Evolutionary conservation across 2,797 vertebrate genomes (phyloP), one percentile per base, ranked within the genome.

Genomic region (Neostethus bicornis): DNA sequence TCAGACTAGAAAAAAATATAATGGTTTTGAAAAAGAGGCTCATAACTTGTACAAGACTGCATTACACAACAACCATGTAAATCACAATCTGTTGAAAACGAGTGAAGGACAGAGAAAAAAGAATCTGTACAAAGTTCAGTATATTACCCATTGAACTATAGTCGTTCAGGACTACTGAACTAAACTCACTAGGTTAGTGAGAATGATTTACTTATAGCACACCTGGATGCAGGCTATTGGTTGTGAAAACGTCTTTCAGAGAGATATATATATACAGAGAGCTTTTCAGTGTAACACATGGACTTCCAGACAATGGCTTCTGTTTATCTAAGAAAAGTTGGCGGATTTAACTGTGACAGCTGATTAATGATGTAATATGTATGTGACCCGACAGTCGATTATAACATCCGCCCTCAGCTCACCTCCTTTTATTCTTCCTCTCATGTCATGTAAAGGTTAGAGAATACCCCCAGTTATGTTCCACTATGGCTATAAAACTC

Each of bases 371-470:
- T 1, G n/a, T 2, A n/a, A n/a, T 3, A 7, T 52, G 58, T 20
- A 13, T 60, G n/a, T 25, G 26, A 51, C 44, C 29, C 2, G 4
- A 56, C 31, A 37, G 8, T 35, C 6, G 8, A 4, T 4, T 31
- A 26, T 53, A 48, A 66, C 38, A 55, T 66, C 56, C 34, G 35
- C 72, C 68, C 57, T 43, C 39, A 41, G 44, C 69, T 61, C 2
- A 66, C 69, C 70, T 65, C 56, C 68, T 46, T 59, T 38, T 48
- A 74, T 80, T 85, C 78, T 80, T 69, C 46, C 35, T 13, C 28
- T 47, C 26, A 17, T 71, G 75, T 68, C 76, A 64, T 0, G 23
- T 35, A 55, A 66, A 79, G 57, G 65, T 76, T 66, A 75, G 20
- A 56, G 32, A 64, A 65, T 48, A 67, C 49, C 50, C 56, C 37